phyloP scores from a whole-genome alignment of 2,113 vertebrate genomes.

The rabbit (Oryctolagus cuniculus) region DNA sequence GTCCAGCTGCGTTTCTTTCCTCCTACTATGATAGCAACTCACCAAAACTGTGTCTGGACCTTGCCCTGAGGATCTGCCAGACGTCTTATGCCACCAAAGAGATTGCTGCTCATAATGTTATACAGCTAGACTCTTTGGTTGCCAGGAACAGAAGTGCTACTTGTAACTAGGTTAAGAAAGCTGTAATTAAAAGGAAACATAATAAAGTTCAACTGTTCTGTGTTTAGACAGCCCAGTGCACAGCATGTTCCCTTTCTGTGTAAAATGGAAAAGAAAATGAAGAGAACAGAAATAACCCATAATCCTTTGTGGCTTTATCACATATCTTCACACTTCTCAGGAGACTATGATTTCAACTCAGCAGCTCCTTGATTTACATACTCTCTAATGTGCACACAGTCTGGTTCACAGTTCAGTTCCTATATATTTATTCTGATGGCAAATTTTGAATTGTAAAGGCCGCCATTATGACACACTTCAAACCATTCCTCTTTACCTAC shows the following conservation, averaged over 20 bases:
- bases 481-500: background rate
- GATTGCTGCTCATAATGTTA: background rate
- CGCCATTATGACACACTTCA: background rate
- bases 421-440: slow-evolving; percentile 25
- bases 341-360: slow-evolving; percentile 56
- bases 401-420: slow-evolving; percentile 49
- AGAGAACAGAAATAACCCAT: slow-evolving; percentile 74
- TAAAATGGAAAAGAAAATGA: slow-evolving; percentile 54
- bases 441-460: slow-evolving; percentile 63
- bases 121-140: slow-evolving; percentile 35
- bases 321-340: slow-evolving; percentile 74
- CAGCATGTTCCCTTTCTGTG: slow-evolving; percentile 65
- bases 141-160: slow-evolving; percentile 66
- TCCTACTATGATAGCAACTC: background rate
- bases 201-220: slow-evolving; percentile 75
- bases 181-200: slow-evolving; percentile 78
- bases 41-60: background rate
- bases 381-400: slow-evolving; percentile 53
- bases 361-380: slow-evolving; percentile 69
- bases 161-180: slow-evolving; percentile 64
- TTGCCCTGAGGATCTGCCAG: background rate
- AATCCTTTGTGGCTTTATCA: slow-evolving; percentile 70
- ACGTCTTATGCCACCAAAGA: slow-evolving; percentile 25
- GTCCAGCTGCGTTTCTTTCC: slow-evolving; percentile 41
- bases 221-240: slow-evolving; percentile 68